Evolutionary conservation across 2,113 vertebrate genomes (phyloP), one percentile per base, ranked within the genome.

Genomic region (Orthonyx spaldingii): DNA sequence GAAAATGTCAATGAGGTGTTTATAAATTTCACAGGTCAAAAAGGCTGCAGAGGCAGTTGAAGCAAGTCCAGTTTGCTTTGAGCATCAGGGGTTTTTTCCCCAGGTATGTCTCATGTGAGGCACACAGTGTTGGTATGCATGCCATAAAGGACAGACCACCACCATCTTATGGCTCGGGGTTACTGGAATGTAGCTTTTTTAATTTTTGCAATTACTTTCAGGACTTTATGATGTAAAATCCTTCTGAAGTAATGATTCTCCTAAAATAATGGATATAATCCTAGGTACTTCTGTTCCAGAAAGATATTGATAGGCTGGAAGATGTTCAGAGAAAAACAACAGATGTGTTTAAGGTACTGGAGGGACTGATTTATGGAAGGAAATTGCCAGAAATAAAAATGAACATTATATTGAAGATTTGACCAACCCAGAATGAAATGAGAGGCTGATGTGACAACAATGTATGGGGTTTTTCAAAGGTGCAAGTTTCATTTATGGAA

Each of bases 381-480:
- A 94, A 78, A 96, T 93, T 88, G 63, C 60, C 84, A 95, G 70
- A 94, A 79, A 53, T 87, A 84, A 89, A 93, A 83, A 57, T 64
- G 37, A 88, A 82, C 79, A 12, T 91, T 94, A 52, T 71, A 52
- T 60, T 91, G n/a, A 61, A 80, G 47, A 20, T 94, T 84, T 84
- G 71, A 92, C 47, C 26, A 83, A 52, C 15, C 10, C 23, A 71
- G 60, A 88, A 84, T 78, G 41, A 85, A 94, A 91, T n/a, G 70
- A 52, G 57, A 95, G 44, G 33, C 15, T 24, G 9, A 85, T 69
- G 81, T 83, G 74, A 93, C 61, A 85, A n/a, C 35, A 57, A 39
- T 1, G 3, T 49, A 89, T 56, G 32, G n/a, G 8, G 8, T 50
- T 94, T 84, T 44, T 70, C 61, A 95, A 91, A 92, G 46, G 70